Evolutionary conservation across 1,140 invertebrate genomes (phyloP).

Genomic region (Macrocentrus cingulum): DNA sequence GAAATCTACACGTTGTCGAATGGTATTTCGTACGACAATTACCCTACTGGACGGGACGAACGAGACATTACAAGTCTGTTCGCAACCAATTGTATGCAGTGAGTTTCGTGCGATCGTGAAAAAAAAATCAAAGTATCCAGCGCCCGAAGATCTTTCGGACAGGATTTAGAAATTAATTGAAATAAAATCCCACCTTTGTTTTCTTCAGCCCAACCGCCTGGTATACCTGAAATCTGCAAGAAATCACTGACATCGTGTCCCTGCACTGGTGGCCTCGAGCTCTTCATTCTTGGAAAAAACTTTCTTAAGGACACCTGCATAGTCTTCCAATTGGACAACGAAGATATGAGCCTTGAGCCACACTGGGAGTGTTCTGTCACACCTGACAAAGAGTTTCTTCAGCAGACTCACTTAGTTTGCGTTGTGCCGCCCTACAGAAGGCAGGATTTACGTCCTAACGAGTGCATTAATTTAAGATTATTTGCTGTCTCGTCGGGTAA

Average conservation of each 20-base stretch:
- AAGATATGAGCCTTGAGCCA: conserved; percentile 52
- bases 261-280: conserved; percentile 80
- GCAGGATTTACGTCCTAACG: conserved; percentile 61
- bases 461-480: conserved; percentile 74
- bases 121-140: neutral
- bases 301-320: conserved; percentile 93
- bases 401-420: conserved; percentile 92
- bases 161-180: neutral
- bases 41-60: conserved; percentile 70
- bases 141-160: neutral
- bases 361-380: conserved; percentile 76
- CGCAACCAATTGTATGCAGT: conserved; percentile 95
- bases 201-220: conserved; percentile 86
- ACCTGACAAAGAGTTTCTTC: conserved; percentile 82
- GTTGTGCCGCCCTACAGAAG: conserved; percentile 78
- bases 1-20: conserved; percentile 91
- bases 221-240: conserved; percentile 93
- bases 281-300: conserved; percentile 96
- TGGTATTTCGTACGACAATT: conserved; percentile 88
- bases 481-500: conserved; percentile 85
- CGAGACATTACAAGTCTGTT: conserved; percentile 89
- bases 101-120: conserved; percentile 57
- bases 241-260: conserved; percentile 82
- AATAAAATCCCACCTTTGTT: conserved; percentile 27
- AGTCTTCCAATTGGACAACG: conserved; percentile 74